A percentile compares a stretch with the other conserved stretches of the same genome.
phyloP scores from a whole-genome alignment of 2,888 invertebrate genomes.

The Cryptocheilus praepositus region DNA sequence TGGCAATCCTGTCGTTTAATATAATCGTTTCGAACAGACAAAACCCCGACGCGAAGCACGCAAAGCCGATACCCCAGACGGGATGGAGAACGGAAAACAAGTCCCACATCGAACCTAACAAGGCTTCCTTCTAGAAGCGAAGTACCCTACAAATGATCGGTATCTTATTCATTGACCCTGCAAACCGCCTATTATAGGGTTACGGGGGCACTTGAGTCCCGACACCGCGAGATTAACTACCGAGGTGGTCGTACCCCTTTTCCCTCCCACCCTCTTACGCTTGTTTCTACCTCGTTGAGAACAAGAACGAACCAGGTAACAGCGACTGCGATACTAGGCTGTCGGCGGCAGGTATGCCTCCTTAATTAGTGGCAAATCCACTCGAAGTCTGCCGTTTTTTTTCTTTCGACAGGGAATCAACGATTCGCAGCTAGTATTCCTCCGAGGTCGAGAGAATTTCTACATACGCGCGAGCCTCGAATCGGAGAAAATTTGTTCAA shows the following conservation, averaged over 20 bases:
- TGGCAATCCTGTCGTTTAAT: no score
- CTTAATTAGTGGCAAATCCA: constrained; percentile 52
- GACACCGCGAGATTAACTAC: no score
- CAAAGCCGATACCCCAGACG: no score
- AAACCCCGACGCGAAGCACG: no score
- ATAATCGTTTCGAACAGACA: no score
- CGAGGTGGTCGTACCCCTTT: no score
- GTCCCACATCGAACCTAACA: no score
- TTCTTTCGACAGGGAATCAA: constrained; percentile 53
- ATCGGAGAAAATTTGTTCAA: constrained; percentile 20
- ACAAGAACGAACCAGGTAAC: background rate
- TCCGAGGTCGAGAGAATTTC: constrained; percentile 53
- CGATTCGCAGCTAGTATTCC: constrained; percentile 35
- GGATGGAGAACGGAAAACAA: no score
- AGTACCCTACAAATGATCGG: no score
- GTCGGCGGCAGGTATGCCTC: constrained; percentile 19
- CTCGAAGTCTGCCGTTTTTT: constrained; percentile 31
- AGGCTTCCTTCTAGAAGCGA: no score
- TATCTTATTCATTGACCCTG: no score
- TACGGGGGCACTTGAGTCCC: background rate
- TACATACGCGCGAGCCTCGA: constrained; percentile 25
- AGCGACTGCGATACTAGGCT: background rate
- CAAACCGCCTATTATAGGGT: no score
- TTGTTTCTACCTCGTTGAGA: background rate
- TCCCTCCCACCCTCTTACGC: background rate